Evolutionary conservation across 35 echinoderm and acorn worm genomes (phyloP).

Genomic region (Apostichopus californicus): DNA sequence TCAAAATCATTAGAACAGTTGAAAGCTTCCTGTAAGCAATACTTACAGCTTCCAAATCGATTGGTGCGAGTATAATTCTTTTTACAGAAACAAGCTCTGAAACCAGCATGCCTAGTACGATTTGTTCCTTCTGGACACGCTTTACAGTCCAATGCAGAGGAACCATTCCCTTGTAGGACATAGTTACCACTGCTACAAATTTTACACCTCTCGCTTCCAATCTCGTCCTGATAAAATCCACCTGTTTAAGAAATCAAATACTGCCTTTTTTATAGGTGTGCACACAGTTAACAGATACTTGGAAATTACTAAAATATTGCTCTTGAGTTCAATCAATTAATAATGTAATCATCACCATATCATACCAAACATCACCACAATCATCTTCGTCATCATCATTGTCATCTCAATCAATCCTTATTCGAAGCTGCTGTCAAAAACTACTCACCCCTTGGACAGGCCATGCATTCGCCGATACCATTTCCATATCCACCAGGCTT

Average conservation of each 20-base stretch:
- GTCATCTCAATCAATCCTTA: too few relatives aligned
- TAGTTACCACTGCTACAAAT: constrained; percentile 55
- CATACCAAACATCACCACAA: neutral
- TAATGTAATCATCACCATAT: neutral
- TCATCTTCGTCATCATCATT: too few relatives aligned
- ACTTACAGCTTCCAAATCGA: constrained; percentile 25
- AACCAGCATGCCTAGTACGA: constrained; percentile 22
- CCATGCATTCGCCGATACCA: neutral
- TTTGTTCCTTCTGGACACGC: constrained; percentile 61
- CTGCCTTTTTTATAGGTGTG: neutral
- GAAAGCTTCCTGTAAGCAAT: constrained; percentile 25
- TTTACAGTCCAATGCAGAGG: constrained; percentile 24
- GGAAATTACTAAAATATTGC: neutral
- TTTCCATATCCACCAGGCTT: neutral
- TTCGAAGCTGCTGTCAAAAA: too few relatives aligned
- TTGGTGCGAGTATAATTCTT: constrained; percentile 49
- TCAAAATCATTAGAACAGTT: constrained; percentile 56
- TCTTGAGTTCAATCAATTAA: neutral
- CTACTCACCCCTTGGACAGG: neutral
- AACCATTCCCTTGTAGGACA: constrained; percentile 19
- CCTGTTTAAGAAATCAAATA: constrained; percentile 41
- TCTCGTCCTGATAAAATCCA: constrained; percentile 60
- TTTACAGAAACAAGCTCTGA: constrained; percentile 60
- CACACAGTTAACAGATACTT: neutral
- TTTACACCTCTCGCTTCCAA: constrained; percentile 25